These are phyloP conservation scores for Melanerpes formicivorus DNA, from an alignment of 2,113 vertebrate genomes.

Conservation along the genomic window DNA sequence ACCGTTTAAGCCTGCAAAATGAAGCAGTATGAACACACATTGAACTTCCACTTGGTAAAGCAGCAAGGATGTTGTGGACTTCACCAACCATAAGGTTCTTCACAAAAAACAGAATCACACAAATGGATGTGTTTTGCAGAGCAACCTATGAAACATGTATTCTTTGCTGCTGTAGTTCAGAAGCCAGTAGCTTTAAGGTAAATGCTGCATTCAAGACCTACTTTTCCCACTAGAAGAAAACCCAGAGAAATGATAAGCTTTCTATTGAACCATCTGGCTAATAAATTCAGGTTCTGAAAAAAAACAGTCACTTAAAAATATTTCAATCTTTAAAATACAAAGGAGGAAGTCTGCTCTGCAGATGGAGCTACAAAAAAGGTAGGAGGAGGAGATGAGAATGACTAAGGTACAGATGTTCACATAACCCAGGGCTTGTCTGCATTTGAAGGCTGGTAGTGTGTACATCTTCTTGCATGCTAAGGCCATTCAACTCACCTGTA, in stretches of 20 bases:
- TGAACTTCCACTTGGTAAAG: neutral
- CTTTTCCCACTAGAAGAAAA: neutral
- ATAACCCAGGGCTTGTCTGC: neutral
- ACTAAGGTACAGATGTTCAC: neutral
- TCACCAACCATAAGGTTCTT: neutral
- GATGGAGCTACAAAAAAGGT: neutral
- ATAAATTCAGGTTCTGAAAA: neutral
- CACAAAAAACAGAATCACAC: neutral
- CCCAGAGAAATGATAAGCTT: neutral
- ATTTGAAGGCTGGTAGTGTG: neutral
- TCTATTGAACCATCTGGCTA: neutral
- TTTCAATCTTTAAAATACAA: neutral
- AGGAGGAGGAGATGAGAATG: neutral
- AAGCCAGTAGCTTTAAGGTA: neutral
- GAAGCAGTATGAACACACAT: neutral
- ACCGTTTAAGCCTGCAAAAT: neutral
- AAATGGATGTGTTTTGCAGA: neutral
- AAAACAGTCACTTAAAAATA: neutral
- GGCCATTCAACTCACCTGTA: slow-evolving; percentile 67
- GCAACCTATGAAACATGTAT: neutral
- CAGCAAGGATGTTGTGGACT: neutral
- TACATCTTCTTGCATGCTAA: neutral
- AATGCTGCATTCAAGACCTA: neutral
- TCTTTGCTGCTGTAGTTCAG: neutral
- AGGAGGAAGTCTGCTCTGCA: neutral